Evolutionary conservation across 1,140 invertebrate genomes (phyloP).

Genomic region (Eumaeus atala): DNA sequence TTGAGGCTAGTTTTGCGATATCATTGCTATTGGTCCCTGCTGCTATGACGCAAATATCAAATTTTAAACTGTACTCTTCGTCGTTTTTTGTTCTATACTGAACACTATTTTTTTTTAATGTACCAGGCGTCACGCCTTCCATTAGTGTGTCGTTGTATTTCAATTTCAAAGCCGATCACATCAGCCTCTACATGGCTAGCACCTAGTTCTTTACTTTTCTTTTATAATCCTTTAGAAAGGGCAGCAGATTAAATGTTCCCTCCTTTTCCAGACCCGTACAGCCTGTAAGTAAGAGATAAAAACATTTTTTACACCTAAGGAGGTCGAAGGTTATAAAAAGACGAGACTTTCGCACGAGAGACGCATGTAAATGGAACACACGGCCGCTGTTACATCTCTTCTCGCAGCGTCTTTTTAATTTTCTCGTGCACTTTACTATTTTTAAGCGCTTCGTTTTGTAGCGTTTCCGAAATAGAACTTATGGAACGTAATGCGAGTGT

Average conservation of each 20-base stretch:
- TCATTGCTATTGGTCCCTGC: constrained; percentile 87
- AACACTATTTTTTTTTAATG: constrained; percentile 72
- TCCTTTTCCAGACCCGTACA: constrained; percentile 81
- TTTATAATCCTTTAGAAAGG: constrained; percentile 84
- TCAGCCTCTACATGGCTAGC: constrained; percentile 86
- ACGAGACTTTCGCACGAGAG: too few species aligned
- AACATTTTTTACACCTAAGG: too few species aligned
- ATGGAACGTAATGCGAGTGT: too few species aligned
- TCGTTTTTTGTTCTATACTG: constrained; percentile 79
- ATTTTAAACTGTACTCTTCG: constrained; percentile 79
- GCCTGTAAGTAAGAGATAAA: constrained; percentile 47
- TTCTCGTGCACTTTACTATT: too few species aligned
- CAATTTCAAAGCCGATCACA: constrained; percentile 82
- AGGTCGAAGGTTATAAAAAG: too few species aligned
- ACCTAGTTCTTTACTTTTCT: constrained; percentile 85
- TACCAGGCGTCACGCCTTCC: constrained; percentile 64
- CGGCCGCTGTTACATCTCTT: too few species aligned
- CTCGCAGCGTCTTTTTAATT: too few species aligned
- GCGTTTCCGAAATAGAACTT: too few species aligned
- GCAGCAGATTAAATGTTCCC: constrained; percentile 93
- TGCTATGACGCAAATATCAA: constrained; percentile 84
- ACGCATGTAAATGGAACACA: too few species aligned
- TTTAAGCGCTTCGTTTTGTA: too few species aligned
- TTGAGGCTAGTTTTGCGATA: constrained; percentile 84
- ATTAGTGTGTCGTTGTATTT: constrained; percentile 63